A percentile compares a stretch with the other conserved stretches of the same genome.
These are phyloP conservation scores for Andricus grossulariae DNA, from an alignment of 1,140 invertebrate genomes.

Conservation along the genomic window DNA sequence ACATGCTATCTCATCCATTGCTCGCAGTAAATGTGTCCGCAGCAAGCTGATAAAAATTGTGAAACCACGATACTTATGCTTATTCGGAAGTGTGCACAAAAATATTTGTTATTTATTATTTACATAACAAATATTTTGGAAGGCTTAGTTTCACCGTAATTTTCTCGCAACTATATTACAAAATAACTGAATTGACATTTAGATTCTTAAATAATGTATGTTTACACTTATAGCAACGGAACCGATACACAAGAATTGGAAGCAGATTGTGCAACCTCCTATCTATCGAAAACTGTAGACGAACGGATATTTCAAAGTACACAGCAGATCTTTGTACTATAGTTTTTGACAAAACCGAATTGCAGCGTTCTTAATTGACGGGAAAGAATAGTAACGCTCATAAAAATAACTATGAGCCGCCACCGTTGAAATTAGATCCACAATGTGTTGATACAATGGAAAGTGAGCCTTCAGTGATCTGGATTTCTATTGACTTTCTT, in stretches of 20 bases:
- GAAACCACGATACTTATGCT: no score
- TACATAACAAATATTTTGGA: no score
- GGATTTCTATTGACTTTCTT: no score
- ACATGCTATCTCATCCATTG: no score
- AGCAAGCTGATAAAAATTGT: no score
- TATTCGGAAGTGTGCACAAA: no score
- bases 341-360: not conserved
- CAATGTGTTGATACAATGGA: not conserved
- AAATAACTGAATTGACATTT: no score
- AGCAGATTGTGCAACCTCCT: not conserved
- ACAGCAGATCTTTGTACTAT: not conserved
- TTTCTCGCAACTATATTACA: no score
- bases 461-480: not conserved
- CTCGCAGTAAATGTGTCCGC: no score
- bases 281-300: not conserved
- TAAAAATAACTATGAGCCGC: not conserved
- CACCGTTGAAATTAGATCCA: not conserved
- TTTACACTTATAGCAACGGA: not conserved
- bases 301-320: not conserved
- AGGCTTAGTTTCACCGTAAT: no score
- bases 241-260: not conserved
- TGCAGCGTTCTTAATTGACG: not conserved
- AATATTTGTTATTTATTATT: no score
- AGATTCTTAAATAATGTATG: no score
- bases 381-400: not conserved